These are phyloP conservation scores for Eupithecia vulgata DNA, from an alignment of 2,888 invertebrate species.

Conservation along the genomic window DNA sequence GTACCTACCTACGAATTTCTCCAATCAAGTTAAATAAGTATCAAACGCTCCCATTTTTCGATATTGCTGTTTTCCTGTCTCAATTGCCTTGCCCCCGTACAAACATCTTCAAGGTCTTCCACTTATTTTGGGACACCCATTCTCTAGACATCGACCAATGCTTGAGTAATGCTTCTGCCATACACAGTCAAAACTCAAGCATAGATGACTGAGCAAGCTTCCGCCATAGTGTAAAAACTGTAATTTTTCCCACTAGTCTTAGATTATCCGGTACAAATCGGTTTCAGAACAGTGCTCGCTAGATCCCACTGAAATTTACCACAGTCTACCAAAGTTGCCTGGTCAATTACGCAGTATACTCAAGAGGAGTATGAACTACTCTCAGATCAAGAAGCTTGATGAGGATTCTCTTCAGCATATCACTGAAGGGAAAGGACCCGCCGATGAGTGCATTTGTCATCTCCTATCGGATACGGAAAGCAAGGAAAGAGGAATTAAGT, in stretches of 20 bases:
- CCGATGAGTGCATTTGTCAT: constrained; percentile 60
- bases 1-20: too few species aligned
- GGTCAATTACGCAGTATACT: neutral
- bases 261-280: neutral
- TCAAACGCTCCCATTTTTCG: too few species aligned
- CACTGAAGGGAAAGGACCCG: constrained; percentile 57
- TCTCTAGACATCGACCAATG: too few species aligned
- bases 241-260: neutral
- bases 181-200: too few species aligned
- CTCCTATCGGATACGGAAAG: constrained; percentile 51
- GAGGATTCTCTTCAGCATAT: constrained; percentile 54
- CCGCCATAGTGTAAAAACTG: too few species aligned
- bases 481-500: constrained; percentile 26
- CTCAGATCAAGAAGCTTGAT: constrained; percentile 57
- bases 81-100: too few species aligned
- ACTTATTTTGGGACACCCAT: too few species aligned
- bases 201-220: too few species aligned
- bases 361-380: constrained; percentile 50
- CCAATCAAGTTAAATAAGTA: too few species aligned
- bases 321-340: neutral
- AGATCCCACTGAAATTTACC: neutral
- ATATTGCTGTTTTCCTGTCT: too few species aligned
- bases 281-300: neutral
- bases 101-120: too few species aligned
- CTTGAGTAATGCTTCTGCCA: too few species aligned